Percentiles rank a stretch among this genome's conserved stretches.
Conservation (phyloP, 2,113 vertebrate species). For the Osmerus eperlanus region DNA sequence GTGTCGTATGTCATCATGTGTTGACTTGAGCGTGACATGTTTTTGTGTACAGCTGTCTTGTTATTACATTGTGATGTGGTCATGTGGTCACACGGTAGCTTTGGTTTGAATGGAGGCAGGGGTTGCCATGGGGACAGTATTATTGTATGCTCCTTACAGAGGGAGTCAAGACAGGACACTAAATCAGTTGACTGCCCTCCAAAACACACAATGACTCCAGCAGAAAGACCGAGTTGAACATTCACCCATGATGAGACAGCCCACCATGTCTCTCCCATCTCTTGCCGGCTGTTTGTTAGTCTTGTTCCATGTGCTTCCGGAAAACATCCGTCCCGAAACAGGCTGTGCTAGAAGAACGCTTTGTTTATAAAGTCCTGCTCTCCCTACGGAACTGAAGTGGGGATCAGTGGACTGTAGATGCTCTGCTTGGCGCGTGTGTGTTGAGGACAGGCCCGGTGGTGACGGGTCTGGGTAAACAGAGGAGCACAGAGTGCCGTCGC, state of each 20-base stretch:
- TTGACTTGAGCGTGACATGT: too few species aligned
- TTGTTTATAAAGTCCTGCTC: not conserved
- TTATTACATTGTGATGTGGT: too few species aligned
- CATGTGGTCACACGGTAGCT: not conserved
- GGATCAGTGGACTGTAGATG: not conserved
- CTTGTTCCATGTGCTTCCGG: too few species aligned
- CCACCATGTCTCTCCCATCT: not conserved
- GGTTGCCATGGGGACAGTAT: slow-evolving; percentile 42
- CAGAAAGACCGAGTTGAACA: too few species aligned
- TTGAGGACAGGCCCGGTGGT: too few species aligned
- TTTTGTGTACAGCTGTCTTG: too few species aligned
- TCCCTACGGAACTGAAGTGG: not conserved
- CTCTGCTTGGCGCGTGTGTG: too few species aligned
- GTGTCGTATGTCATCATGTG: too few species aligned
- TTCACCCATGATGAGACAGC: too few species aligned
- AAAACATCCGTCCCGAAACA: not conserved
- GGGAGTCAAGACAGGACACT: slow-evolving; percentile 17
- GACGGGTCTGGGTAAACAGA: slow-evolving; percentile 11
- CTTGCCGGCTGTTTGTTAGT: too few species aligned
- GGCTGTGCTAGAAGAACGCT: not conserved
- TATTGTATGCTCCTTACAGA: slow-evolving; percentile 32
- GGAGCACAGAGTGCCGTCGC: slow-evolving; percentile 1
- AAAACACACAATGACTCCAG: too few species aligned
- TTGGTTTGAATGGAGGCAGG: slow-evolving; percentile 20
- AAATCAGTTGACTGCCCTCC: slow-evolving; percentile 32